Base-by-base conservation (phyloP, 35 echinoderm and acorn worm species). In the Diadema setosum region DNA sequence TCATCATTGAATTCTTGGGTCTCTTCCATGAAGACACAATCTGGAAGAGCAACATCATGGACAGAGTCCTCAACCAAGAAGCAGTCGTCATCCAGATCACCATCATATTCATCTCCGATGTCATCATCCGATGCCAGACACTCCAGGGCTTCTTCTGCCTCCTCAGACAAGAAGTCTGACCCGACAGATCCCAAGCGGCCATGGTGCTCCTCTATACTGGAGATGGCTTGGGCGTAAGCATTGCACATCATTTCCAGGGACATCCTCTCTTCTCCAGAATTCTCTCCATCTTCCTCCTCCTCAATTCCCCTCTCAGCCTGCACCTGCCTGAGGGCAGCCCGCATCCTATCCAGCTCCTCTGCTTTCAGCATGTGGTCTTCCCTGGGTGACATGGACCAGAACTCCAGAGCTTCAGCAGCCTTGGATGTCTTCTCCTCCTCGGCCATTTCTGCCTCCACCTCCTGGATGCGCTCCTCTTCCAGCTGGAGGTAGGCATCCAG, bases 371-470 rank as follows among this genome's bases (percentile, higher is more conserved):
- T 46, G 40, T 44, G n/a, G 35, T 90, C 88, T 3, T 97, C 91
- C 67, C 81, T 86, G 16, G 91, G 91, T 30, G 95, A 97, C 59
- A 97, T 86, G n/a, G 95, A 93, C 95, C 95, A 97, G 80, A 97
- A 97, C 45, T 97, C 95, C 39, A 97, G 76, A 83, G 93, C 95
- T 23, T 82, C 73, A 64, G 83, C 50, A 35, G 70, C 84, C 65
- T 67, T 74, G 33, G 33, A 64, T 18, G 46, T 87, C 64, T 49
- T 34, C 27, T 64, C 59, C 4, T 55, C 42, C 39, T 80, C 82
- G 5, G 46, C 65, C n/a, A 74, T 46, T 24, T 70, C 70, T 5
- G 31, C 65, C 6, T 58, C 34, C 16, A 46, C 37, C 35, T 86
- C 88, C 60, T 82, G 75, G 45, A 33, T 27, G 25, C 39, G 73